Conservation (phyloP, 2,888 invertebrate genomes). For the Rhamnusium bicolor region DNA sequence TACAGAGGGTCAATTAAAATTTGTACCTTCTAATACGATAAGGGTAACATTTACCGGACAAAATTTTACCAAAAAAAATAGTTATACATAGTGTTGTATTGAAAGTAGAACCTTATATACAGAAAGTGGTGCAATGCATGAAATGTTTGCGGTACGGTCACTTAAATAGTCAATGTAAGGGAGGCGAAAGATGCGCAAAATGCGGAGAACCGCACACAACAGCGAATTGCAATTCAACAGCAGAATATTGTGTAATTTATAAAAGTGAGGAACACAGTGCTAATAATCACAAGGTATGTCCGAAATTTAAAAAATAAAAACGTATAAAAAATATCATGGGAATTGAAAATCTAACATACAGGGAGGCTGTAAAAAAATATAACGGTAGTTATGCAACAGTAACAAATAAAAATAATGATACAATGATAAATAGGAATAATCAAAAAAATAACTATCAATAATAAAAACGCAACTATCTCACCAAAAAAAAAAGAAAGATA, state of each 20-base stretch:
- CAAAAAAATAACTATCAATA: too few species aligned
- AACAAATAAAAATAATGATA: too few species aligned
- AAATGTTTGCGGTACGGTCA: slow-evolving; percentile 29
- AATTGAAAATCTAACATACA: too few species aligned
- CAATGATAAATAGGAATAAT: too few species aligned
- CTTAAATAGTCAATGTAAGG: slow-evolving; percentile 16
- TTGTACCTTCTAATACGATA: not conserved
- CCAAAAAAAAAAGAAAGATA: too few species aligned
- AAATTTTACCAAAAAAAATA: not conserved
- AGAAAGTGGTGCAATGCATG: slow-evolving; percentile 1
- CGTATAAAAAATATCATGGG: too few species aligned
- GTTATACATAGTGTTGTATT: not conserved
- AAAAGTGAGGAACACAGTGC: too few species aligned
- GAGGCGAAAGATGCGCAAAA: slow-evolving; percentile 9
- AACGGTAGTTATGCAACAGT: too few species aligned
- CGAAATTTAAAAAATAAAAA: too few species aligned
- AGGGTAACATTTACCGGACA: slow-evolving; percentile 18
- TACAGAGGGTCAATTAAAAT: not conserved
- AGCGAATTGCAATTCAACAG: not conserved
- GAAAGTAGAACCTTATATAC: slow-evolving; percentile 2
- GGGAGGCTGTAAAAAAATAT: too few species aligned
- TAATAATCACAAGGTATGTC: too few species aligned
- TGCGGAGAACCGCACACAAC: slow-evolving; percentile 20
- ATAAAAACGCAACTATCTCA: too few species aligned
- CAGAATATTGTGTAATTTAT: not conserved